Conservation (phyloP, 2,113 vertebrate genomes). For the Antechinus flavipes region DNA sequence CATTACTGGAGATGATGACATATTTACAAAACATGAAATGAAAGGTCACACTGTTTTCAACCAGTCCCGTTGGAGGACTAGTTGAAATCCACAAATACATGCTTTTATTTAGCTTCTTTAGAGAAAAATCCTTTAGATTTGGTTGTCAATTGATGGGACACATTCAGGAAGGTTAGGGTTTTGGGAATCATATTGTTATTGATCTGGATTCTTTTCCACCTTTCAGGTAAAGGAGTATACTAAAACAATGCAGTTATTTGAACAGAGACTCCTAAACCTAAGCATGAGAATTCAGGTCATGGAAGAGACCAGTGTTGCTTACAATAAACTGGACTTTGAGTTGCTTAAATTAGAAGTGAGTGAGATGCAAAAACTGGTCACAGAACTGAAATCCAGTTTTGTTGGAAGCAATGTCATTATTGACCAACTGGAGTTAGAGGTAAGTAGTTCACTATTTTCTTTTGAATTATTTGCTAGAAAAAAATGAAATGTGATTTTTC, state of each 20-base stretch:
- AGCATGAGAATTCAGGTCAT: constrained; percentile 85
- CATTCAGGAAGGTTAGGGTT: not conserved
- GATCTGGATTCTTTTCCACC: not conserved
- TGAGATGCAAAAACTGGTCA: constrained; percentile 84
- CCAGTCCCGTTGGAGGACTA: not conserved
- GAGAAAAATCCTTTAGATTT: not conserved
- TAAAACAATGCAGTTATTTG: constrained; percentile 83
- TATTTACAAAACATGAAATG: not conserved
- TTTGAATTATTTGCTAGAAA: constrained; percentile 5
- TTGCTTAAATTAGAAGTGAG: constrained; percentile 85
- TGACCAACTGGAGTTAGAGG: constrained; percentile 85
- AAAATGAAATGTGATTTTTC: constrained; percentile 4
- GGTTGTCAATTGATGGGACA: not conserved
- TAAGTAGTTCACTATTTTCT: constrained; percentile 56
- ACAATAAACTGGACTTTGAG: constrained; percentile 84
- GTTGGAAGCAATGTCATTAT: constrained; percentile 80
- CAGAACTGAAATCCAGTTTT: constrained; percentile 80
- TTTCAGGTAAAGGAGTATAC: constrained; percentile 88
- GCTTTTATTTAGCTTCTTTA: constrained; percentile 40
- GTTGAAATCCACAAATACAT: not conserved
- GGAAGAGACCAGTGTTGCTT: constrained; percentile 83
- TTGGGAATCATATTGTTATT: not conserved
- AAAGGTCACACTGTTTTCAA: constrained; percentile 39
- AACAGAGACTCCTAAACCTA: constrained; percentile 86
- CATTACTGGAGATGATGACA: constrained; percentile 31